These are phyloP conservation scores for Marcusenius ussheri DNA, from an alignment of 2,113 vertebrate species.

Conservation along the genomic window DNA sequence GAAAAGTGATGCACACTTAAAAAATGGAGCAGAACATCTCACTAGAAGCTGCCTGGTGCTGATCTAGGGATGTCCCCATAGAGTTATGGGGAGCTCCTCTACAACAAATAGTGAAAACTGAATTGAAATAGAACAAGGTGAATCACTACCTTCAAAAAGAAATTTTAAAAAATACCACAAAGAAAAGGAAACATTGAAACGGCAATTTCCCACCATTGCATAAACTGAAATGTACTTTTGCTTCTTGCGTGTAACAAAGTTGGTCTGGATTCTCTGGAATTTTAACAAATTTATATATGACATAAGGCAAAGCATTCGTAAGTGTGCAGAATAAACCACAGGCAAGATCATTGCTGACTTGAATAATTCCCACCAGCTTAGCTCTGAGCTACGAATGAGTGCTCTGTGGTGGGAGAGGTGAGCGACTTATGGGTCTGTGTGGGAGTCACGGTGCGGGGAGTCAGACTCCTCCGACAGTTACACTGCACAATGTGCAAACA, in stretches of 20 bases:
- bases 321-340: not conserved
- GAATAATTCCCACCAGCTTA: not conserved
- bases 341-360: not conserved
- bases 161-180: not conserved
- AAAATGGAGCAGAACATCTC: not conserved
- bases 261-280: not conserved
- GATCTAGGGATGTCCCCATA: not conserved
- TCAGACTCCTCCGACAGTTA: not conserved
- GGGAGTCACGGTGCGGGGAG: not conserved
- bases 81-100: not conserved
- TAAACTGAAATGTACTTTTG: not conserved
- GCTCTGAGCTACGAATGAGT: not conserved
- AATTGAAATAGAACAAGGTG: not conserved
- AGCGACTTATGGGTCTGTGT: not conserved
- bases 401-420: not conserved
- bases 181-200: not conserved
- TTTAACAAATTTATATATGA: not conserved
- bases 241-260: not conserved
- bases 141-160: constrained; percentile 4
- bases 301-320: not conserved
- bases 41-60: not conserved
- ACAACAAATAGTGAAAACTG: constrained; percentile 8
- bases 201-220: not conserved
- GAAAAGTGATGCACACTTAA: not conserved
- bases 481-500: not conserved